Conservation (phyloP, 2,797 vertebrate genomes). For the Pipistrellus kuhlii region DNA sequence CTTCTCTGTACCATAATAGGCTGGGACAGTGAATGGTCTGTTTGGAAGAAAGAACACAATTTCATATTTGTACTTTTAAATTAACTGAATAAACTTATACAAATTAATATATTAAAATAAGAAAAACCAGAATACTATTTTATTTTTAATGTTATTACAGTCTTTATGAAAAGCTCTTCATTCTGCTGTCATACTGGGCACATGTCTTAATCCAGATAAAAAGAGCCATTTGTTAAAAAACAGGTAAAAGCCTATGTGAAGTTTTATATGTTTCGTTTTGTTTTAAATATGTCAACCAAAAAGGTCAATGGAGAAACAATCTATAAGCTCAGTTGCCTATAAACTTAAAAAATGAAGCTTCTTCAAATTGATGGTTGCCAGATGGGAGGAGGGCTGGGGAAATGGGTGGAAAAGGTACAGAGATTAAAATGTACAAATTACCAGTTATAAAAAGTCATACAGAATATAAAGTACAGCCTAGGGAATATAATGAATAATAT, state of each 20-base stretch:
- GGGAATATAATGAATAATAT: background rate
- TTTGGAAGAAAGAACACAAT: constrained; percentile 81
- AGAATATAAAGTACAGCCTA: background rate
- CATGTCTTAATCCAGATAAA: background rate
- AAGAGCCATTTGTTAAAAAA: background rate
- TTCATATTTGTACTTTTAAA: constrained; percentile 51
- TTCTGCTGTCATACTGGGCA: background rate
- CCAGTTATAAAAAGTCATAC: background rate
- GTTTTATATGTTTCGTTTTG: background rate
- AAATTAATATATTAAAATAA: background rate
- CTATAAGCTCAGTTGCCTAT: background rate
- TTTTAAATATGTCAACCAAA: background rate
- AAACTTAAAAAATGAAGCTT: background rate
- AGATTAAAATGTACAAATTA: background rate
- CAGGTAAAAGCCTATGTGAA: background rate
- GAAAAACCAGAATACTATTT: background rate
- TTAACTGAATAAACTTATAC: constrained; percentile 3
- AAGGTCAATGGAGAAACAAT: background rate
- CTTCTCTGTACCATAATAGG: constrained; percentile 99
- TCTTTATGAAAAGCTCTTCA: constrained; percentile 27
- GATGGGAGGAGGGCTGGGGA: background rate
- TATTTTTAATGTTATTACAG: constrained; percentile 19
- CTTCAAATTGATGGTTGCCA: background rate
- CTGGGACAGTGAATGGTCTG: constrained; percentile 99
- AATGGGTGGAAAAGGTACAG: background rate